Percentiles rank a stretch among this genome's conserved stretches.
Conservation (phyloP, 2,888 invertebrate genomes). For the Xanthia icteritia region DNA sequence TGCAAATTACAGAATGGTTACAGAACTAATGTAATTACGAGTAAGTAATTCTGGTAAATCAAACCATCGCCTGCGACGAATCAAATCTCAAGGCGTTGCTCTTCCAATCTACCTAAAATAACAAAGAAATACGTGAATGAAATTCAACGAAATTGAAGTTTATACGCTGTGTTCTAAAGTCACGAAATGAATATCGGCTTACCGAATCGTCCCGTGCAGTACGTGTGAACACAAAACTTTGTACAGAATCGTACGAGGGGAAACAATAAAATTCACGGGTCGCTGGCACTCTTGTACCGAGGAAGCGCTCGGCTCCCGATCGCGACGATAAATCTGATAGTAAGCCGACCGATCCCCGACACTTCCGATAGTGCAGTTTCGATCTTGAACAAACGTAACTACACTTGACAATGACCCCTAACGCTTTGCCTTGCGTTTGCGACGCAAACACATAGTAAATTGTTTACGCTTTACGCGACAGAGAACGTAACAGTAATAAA, state of each 20-base stretch:
- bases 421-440: conserved; percentile 41
- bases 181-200: conserved; percentile 78
- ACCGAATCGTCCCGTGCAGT: conserved; percentile 68
- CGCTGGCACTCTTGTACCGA: conserved; percentile 72
- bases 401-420: conserved; percentile 63
- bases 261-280: conserved; percentile 88
- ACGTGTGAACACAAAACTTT: conserved; percentile 81
- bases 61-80: conserved; percentile 22
- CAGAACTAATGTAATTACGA: conserved; percentile 53
- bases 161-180: conserved; percentile 45
- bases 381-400: conserved; percentile 68
- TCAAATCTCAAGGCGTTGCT: conserved; percentile 5
- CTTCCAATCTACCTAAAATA: conserved; percentile 16
- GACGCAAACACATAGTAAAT: conserved; percentile 44
- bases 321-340: conserved; percentile 79
- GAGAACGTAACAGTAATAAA: conserved; percentile 52
- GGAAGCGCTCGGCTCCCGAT: conserved; percentile 70
- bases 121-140: conserved; percentile 30
- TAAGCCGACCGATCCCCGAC: conserved; percentile 76
- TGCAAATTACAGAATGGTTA: conserved; percentile 17
- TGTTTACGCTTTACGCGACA: conserved; percentile 50
- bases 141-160: conserved; percentile 29
- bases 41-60: conserved; percentile 28
- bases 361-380: conserved; percentile 77
- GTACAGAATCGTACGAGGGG: conserved; percentile 76